Evolutionary conservation across 1,140 invertebrate species (phyloP).

Genomic region (Calliphora vicina): DNA sequence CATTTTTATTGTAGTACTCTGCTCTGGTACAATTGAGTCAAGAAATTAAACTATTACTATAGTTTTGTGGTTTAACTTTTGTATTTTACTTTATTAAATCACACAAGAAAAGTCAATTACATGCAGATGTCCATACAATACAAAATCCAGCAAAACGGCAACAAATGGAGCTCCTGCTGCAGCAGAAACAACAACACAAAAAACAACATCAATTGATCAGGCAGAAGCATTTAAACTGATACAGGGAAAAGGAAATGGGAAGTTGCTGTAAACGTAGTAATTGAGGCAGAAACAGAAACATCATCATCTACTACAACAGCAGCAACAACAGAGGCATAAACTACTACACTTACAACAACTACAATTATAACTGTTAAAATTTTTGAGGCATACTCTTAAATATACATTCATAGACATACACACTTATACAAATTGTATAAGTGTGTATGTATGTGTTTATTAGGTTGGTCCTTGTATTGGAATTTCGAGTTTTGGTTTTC

Average conservation of each 20-base stretch:
- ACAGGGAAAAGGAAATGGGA: background rate
- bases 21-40: background rate
- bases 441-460: background rate
- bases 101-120: conserved; percentile 13
- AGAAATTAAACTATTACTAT: conserved; percentile 17
- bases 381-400: background rate
- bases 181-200: background rate
- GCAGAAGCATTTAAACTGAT: background rate
- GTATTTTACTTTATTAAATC: conserved; percentile 10
- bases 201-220: background rate
- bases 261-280: background rate
- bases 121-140: conserved; percentile 13
- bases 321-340: background rate
- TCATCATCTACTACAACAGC: background rate
- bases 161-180: background rate
- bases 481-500: too few species aligned
- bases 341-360: too few species aligned
- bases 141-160: background rate
- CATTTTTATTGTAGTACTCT: background rate
- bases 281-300: background rate
- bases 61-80: conserved; percentile 16
- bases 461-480: too few species aligned
- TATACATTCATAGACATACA: background rate
- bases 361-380: too few species aligned
- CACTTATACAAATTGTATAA: background rate